Conservation (phyloP, 92 coral and sea anemone species). For the Bergia puertoricense region DNA sequence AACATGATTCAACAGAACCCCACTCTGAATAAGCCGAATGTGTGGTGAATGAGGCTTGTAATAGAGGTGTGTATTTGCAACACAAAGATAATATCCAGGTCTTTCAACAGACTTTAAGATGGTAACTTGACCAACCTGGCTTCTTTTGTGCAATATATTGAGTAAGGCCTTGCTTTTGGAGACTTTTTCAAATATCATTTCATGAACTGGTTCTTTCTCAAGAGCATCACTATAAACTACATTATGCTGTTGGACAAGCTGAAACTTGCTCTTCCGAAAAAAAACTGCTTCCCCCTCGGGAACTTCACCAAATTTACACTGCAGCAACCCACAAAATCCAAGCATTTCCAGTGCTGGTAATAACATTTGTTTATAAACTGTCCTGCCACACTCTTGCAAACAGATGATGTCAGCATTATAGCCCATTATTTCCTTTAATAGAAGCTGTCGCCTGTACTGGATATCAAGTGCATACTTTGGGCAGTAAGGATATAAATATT, state of each 20-base stretch:
- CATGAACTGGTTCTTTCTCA: conserved; percentile 60
- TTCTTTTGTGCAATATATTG: conserved; percentile 66
- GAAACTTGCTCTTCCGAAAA: conserved; percentile 75
- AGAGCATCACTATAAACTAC: conserved; percentile 67
- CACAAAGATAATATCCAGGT: conserved; percentile 61
- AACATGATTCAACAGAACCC: conserved; percentile 67
- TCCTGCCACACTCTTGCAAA: conserved; percentile 91
- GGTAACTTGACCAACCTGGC: conserved; percentile 75
- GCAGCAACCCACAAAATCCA: conserved; percentile 75
- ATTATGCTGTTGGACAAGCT: conserved; percentile 69
- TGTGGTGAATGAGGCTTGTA: conserved; percentile 85
- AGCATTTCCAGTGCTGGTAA: conserved; percentile 71
- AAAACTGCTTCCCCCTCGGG: conserved; percentile 95
- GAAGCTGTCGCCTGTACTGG: conserved; percentile 85
- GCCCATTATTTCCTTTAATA: conserved; percentile 87
- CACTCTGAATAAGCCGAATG: conserved; percentile 80
- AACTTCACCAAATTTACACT: conserved; percentile 84
- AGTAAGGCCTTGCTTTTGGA: conserved; percentile 65
- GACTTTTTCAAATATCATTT: conserved; percentile 64
- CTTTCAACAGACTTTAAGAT: conserved; percentile 55
- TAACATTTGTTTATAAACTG: conserved; percentile 61
- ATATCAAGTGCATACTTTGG: conserved; percentile 88
- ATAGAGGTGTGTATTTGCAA: conserved; percentile 90
- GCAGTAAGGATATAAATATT: conserved; percentile 79
- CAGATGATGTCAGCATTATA: conserved; percentile 92